Base-by-base conservation (phyloP, 1,140 invertebrate species). In the Euwallacea similis region DNA sequence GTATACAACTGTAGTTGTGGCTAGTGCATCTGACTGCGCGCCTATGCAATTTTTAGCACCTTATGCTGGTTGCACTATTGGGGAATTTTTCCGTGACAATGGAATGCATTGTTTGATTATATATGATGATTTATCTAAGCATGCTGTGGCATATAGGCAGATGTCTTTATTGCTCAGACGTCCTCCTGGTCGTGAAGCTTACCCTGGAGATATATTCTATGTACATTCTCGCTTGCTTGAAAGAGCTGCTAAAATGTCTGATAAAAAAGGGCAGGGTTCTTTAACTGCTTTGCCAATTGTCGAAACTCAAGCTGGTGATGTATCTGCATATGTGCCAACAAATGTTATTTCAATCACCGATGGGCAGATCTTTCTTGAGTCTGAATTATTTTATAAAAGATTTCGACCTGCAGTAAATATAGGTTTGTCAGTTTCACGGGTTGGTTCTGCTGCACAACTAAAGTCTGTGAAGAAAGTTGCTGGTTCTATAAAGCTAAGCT, bases 261-360 rank as follows among this genome's bases (percentile, higher is more conserved):
- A 98, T 77, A 88, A 89, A 66, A 89, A 95, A 82, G 95, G 95
- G 72, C 98, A 98, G 83, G 98, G 98, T 76, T 99, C 98, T 15
- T 87, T 99, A 64, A 99, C 98, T 78, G 98, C 98, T 77, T 86
- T 99, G 75, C 98, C 98, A 43, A 93, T 99, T 78, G 99, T 99
- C 85, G 98, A 99, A 84, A 99, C 97, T 61, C 90, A 97, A 86
- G 98, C 98, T 83, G 98, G 98, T 87, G 98, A 99, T 86, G 98
- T 99, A 84, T 99, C 98, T 58, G 98, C 98, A 73, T 99, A 99
- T 90, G 99, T 99, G 90, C 98, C 98, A 81, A 99, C 98, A 84
- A 99, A 99, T 84, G 98, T 99, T 73, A 99, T 99, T 86, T 99
- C 98, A 81, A 99, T 99, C 85, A 99, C 98, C 79, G 98, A 99